A percentile compares a stretch with the other conserved stretches of the same genome.
phyloP scores from a whole-genome alignment of 2,888 invertebrate species.

The Slavum lentiscoides region DNA sequence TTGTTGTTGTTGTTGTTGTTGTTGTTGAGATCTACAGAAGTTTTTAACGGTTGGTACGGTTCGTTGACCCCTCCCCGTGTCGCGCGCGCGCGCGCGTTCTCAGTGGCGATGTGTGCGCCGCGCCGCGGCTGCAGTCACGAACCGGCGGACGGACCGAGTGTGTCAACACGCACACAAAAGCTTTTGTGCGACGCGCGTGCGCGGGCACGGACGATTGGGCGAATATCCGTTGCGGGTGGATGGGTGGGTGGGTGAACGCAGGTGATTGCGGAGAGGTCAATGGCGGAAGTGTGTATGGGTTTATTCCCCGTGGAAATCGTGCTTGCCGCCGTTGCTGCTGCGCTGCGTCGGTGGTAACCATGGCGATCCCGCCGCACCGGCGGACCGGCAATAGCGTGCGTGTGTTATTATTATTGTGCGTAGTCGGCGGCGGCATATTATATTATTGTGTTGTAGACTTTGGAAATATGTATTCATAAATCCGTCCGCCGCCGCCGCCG shows the following conservation, averaged over 20 bases:
- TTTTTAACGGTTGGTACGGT: slow-evolving; percentile 35
- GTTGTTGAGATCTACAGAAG: slow-evolving; percentile 7
- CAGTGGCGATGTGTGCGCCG: no score
- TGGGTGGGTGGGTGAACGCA: slow-evolving; percentile 25
- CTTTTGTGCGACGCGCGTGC: slow-evolving; percentile 34
- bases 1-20: not conserved
- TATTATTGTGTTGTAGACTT: no score
- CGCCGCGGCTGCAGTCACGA: no score
- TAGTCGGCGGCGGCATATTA: no score
- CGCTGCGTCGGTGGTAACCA: slow-evolving; percentile 40
- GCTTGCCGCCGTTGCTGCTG: not conserved
- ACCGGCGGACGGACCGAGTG: not conserved
- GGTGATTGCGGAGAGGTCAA: slow-evolving; percentile 49
- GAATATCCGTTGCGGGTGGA: not conserved
- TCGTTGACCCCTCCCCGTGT: slow-evolving; percentile 32
- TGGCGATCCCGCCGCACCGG: slow-evolving; percentile 20
- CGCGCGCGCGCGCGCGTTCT: no score
- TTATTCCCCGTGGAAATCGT: slow-evolving; percentile 34
- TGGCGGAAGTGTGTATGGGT: slow-evolving; percentile 39
- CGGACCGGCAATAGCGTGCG: not conserved
- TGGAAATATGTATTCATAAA: no score
- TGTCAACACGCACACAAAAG: slow-evolving; percentile 41
- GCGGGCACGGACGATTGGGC: not conserved
- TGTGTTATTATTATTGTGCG: slow-evolving; percentile 5
- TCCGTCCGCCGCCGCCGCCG: no score